Percentiles rank a stretch among this genome's conserved stretches.
phyloP scores from a whole-genome alignment of 2,797 vertebrate species.

The Menidia menidia region DNA sequence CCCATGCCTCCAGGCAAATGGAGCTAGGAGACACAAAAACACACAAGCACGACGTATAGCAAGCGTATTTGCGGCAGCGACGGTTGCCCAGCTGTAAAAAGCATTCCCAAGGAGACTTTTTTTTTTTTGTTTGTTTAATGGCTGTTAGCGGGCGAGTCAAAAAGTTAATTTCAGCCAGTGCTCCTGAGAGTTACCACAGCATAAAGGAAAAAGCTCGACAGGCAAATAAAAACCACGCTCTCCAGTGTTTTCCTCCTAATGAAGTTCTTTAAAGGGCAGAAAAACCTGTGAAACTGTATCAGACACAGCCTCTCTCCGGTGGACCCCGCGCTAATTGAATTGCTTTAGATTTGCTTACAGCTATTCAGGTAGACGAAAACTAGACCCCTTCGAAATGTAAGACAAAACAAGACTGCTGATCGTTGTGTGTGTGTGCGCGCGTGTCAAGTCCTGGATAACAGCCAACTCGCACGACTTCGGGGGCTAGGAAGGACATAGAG shows the following conservation, averaged over 20 bases:
- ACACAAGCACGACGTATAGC: background rate
- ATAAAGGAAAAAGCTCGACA: slow-evolving; percentile 33
- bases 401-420: slow-evolving; percentile 5
- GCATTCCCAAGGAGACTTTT: background rate
- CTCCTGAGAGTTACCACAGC: slow-evolving; percentile 30
- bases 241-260: slow-evolving; percentile 31
- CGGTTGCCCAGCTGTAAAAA: background rate
- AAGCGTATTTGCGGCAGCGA: background rate
- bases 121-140: slow-evolving; percentile 18
- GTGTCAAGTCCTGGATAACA: slow-evolving; percentile 11
- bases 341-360: slow-evolving; percentile 49
- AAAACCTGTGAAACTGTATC: slow-evolving; percentile 41
- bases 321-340: slow-evolving; percentile 48
- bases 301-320: slow-evolving; percentile 34
- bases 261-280: slow-evolving; percentile 19
- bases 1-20: background rate
- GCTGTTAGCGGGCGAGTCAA: slow-evolving; percentile 19
- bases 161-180: slow-evolving; percentile 39
- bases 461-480: slow-evolving; percentile 2
- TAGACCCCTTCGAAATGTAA: slow-evolving; percentile 17
- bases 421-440: background rate
- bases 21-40: background rate
- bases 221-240: slow-evolving; percentile 34
- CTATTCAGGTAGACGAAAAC: slow-evolving; percentile 17
- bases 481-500: background rate